These are phyloP conservation scores for Helostoma temminkii DNA, from an alignment of 2,797 vertebrate genomes.

Conservation along the genomic window DNA sequence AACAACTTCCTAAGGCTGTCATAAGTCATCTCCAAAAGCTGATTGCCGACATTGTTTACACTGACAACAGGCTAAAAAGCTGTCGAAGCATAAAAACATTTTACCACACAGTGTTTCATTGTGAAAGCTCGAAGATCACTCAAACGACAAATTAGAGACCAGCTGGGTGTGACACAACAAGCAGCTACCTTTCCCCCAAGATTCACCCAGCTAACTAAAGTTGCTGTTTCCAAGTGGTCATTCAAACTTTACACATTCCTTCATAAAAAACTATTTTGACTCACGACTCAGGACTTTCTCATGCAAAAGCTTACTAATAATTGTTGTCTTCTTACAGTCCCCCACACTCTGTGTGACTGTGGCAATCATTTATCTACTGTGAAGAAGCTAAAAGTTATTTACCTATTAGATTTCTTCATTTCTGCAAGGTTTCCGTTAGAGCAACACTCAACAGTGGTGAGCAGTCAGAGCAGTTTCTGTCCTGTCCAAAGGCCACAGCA, in stretches of 20 bases:
- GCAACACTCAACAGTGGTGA: conserved; percentile 31
- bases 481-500: conserved; percentile 41
- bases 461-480: conserved; percentile 43
- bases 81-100: neutral
- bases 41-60: neutral
- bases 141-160: neutral
- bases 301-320: neutral
- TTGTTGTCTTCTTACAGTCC: neutral
- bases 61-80: neutral
- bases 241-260: neutral
- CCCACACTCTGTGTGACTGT: neutral
- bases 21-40: neutral
- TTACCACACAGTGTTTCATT: neutral
- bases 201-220: neutral
- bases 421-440: conserved; percentile 55
- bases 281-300: neutral
- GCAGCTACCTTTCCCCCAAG: neutral
- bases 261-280: no score
- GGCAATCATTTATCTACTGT: neutral
- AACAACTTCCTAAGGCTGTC: conserved; percentile 42
- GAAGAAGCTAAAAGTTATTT: conserved; percentile 60
- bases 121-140: conserved; percentile 13
- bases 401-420: conserved; percentile 86
- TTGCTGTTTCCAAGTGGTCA: neutral
- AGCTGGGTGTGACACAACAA: conserved; percentile 4